Conservation (phyloP, 92 coral and sea anemone species). For the Virgularia gustaviana region DNA sequence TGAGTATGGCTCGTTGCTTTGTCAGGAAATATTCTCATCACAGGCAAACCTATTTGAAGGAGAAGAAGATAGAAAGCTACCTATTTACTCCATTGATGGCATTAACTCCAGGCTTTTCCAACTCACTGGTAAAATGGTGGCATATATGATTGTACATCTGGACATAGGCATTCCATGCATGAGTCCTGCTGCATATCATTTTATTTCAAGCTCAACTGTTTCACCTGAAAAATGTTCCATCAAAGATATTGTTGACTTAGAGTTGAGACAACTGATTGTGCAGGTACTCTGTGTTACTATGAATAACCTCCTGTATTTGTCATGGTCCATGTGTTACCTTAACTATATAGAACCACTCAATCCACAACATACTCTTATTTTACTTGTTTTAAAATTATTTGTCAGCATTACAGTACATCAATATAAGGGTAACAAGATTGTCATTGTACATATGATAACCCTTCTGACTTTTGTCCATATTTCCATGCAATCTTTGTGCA, state of each 20-base stretch:
- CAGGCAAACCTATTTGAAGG: neutral
- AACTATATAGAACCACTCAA: too few species aligned
- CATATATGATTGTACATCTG: conserved; percentile 31
- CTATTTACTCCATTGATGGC: conserved; percentile 9
- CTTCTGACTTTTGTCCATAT: neutral
- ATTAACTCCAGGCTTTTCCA: conserved; percentile 17
- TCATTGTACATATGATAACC: neutral
- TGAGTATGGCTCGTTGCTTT: conserved; percentile 41
- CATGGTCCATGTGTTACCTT: neutral
- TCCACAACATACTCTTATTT: too few species aligned
- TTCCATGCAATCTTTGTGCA: too few species aligned
- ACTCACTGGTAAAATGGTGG: conserved; percentile 1
- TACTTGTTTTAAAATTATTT: too few species aligned
- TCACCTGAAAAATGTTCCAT: conserved; percentile 9
- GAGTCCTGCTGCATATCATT: conserved; percentile 51
- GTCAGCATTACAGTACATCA: too few species aligned
- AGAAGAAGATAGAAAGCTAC: neutral
- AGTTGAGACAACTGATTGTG: neutral
- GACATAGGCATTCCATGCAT: conserved; percentile 56
- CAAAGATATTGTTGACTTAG: conserved; percentile 16
- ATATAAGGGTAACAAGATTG: neutral
- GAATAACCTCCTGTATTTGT: neutral
- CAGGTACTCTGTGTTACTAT: conserved; percentile 5
- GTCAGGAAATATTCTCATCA: neutral
- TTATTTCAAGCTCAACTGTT: conserved; percentile 24